Conservation (phyloP, 2,113 vertebrate species). For the Ammodytes dubius region DNA sequence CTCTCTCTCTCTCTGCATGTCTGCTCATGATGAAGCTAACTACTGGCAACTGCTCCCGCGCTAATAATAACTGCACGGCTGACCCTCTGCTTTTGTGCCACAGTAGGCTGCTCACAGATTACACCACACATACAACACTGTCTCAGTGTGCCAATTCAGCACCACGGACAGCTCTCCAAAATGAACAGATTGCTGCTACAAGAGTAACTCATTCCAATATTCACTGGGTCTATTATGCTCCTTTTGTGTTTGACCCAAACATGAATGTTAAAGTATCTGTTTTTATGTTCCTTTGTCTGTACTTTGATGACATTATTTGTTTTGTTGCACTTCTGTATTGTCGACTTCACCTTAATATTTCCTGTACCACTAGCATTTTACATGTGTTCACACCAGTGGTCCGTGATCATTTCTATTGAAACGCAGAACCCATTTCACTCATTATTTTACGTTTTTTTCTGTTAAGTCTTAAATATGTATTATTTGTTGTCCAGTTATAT, state of each 20-base stretch:
- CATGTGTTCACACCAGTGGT: background rate
- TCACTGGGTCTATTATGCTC: background rate
- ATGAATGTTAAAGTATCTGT: background rate
- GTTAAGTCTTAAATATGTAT: background rate
- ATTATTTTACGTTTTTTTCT: too few relatives aligned
- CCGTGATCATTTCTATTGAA: background rate
- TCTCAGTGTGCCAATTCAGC: slow-evolving; percentile 50
- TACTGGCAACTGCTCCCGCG: slow-evolving; percentile 56
- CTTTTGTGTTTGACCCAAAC: background rate
- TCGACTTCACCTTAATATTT: background rate
- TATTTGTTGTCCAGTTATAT: background rate
- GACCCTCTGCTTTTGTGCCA: slow-evolving; percentile 69
- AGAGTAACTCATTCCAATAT: slow-evolving; percentile 3
- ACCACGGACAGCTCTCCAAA: slow-evolving; percentile 72
- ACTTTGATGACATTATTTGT: background rate
- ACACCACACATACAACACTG: slow-evolving; percentile 32
- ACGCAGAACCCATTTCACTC: background rate
- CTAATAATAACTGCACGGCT: slow-evolving; percentile 74
- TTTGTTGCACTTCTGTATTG: background rate
- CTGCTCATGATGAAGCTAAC: slow-evolving; percentile 64
- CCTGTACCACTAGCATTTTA: background rate
- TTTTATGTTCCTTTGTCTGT: background rate
- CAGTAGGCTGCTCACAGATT: slow-evolving; percentile 58
- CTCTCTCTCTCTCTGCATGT: slow-evolving; percentile 65
- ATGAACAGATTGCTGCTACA: background rate